A percentile compares a stretch with the other conserved stretches of the same genome.
Conservation (phyloP, 2,888 invertebrate species). For the Pristionchus exspectatus region DNA sequence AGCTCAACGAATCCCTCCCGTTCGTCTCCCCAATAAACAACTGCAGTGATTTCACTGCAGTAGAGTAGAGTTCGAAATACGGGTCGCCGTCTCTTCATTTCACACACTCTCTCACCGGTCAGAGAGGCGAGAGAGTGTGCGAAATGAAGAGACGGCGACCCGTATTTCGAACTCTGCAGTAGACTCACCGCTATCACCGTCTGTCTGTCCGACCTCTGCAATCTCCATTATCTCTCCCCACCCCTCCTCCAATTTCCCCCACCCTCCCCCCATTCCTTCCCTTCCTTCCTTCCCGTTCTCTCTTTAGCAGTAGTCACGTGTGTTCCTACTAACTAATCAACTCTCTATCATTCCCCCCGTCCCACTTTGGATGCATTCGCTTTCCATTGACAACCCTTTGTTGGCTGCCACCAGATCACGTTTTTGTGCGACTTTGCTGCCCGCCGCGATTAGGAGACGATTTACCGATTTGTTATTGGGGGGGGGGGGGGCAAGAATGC, state of each 20-base stretch:
- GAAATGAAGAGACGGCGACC: no score
- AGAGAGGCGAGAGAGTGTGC: no score
- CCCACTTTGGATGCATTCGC: constrained; percentile 16
- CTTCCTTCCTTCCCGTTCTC: not conserved
- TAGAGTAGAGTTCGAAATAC: no score
- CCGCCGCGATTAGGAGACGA: not conserved
- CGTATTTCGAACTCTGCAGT: no score
- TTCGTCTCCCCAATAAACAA: not conserved
- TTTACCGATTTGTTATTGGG: not conserved
- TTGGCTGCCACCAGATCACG: not conserved
- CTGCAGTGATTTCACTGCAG: constrained; percentile 26
- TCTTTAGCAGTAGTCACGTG: constrained; percentile 39
- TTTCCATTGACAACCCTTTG: not conserved
- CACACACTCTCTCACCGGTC: no score
- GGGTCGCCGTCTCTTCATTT: no score
- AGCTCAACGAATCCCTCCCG: not conserved
- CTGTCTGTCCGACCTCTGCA: not conserved
- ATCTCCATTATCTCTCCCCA: not conserved
- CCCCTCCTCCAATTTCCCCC: not conserved
- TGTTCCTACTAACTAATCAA: not conserved
- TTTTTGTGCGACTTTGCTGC: not conserved
- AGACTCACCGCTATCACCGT: not conserved
- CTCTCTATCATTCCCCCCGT: constrained; percentile 12
- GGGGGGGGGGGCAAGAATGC: not conserved
- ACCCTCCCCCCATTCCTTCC: not conserved